Conservation (phyloP, 1,140 invertebrate genomes). For the Drosophila parabipectinata region DNA sequence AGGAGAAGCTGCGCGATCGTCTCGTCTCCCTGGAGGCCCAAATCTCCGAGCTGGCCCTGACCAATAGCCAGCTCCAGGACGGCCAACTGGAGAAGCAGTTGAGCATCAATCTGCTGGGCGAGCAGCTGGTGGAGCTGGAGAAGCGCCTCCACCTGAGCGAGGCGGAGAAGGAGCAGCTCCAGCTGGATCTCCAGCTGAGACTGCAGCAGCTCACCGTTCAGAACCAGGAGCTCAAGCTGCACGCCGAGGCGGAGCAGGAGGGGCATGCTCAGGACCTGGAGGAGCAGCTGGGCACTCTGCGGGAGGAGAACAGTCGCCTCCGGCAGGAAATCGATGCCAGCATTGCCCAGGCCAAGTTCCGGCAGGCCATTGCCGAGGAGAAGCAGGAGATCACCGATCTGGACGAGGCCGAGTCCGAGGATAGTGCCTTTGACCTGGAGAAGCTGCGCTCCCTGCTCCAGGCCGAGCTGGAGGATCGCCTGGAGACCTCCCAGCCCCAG, state of each 20-base stretch:
- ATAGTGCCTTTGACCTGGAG: slow-evolving; percentile 73
- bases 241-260: slow-evolving; percentile 74
- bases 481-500: slow-evolving; percentile 43
- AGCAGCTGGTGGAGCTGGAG: slow-evolving; percentile 83
- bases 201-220: slow-evolving; percentile 69
- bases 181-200: slow-evolving; percentile 71
- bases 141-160: slow-evolving; percentile 67
- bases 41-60: slow-evolving; percentile 76
- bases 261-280: slow-evolving; percentile 73
- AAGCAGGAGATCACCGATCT: slow-evolving; percentile 77
- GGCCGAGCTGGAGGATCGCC: slow-evolving; percentile 55
- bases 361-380: slow-evolving; percentile 76
- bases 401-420: slow-evolving; percentile 60
- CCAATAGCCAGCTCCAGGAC: slow-evolving; percentile 73
- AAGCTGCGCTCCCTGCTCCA: slow-evolving; percentile 55
- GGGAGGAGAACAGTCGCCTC: slow-evolving; percentile 58
- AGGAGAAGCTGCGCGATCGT: slow-evolving; percentile 84
- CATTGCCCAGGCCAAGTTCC: slow-evolving; percentile 74
- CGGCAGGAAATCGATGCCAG: slow-evolving; percentile 61
- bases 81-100: slow-evolving; percentile 86
- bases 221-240: slow-evolving; percentile 73
- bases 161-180: slow-evolving; percentile 70
- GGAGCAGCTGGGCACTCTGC: slow-evolving; percentile 60
- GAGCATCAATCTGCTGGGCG: slow-evolving; percentile 84
- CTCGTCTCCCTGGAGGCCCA: slow-evolving; percentile 84